Evolutionary conservation across 2,113 vertebrate species (phyloP).

Genomic region (Neomonachus schauinslandi): DNA sequence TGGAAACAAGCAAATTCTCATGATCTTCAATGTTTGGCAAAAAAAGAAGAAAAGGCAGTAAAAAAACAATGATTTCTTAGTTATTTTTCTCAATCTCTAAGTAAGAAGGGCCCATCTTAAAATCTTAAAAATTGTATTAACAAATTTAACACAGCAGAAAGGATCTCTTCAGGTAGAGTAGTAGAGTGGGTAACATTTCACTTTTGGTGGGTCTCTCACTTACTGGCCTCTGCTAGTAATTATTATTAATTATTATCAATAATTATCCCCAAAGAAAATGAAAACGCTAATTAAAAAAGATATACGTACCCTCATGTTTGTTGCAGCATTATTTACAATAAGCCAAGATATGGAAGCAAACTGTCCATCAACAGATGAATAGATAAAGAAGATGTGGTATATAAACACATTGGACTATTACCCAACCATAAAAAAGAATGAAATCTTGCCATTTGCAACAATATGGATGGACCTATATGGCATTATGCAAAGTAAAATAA

Average conservation of each 20-base stretch:
- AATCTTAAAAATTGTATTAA: background rate
- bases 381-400: background rate
- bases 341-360: background rate
- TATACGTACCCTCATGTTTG: background rate
- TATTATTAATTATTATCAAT: background rate
- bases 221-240: background rate
- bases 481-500: background rate
- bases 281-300: background rate
- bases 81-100: background rate
- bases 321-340: background rate
- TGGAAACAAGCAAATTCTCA: background rate
- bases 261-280: background rate
- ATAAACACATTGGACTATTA: background rate
- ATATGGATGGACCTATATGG: background rate
- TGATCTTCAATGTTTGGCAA: background rate
- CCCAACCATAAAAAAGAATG: background rate
- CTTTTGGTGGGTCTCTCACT: background rate
- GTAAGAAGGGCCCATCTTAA: background rate
- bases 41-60: background rate
- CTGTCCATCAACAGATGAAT: background rate
- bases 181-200: background rate
- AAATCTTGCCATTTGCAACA: background rate
- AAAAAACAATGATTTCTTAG: background rate
- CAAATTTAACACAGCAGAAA: conserved; percentile 3
- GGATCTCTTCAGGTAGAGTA: background rate